Base-by-base conservation (phyloP, 2,888 invertebrate genomes). In the Aquatica leii region DNA sequence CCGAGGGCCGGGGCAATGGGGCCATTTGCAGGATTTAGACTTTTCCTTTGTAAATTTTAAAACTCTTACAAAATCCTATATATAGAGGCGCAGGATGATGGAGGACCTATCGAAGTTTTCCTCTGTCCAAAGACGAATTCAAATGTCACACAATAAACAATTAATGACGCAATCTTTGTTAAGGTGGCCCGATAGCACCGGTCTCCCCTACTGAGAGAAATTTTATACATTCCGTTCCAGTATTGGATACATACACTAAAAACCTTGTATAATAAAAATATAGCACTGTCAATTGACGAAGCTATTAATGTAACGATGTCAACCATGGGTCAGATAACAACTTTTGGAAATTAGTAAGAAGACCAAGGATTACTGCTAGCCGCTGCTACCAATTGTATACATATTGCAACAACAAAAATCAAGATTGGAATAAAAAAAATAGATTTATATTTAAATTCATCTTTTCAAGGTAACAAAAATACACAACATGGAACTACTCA, bases 401-500 rank as follows among this genome's bases (percentile, higher is more conserved):
- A 11, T 48, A 48, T 11, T 48, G 48, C 48, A 48, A 48, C n/a
- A 48, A 48, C 21, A 48, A 48, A 21, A 21, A 48, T 48, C 48
- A 6, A 5, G 21, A 48, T 21, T 48, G 48, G 48, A 21, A 48
- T 6, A n/a, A 48, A 48, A 12, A 48, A 48, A 48, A 2, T 48
- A 11, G 20, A 1, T 21, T 9, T 6, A 15, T 15, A 15, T 15
- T 6, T 43, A 14, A 43, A 43, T 43, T 43, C 41, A 15, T 15
- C 41, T 6, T 43, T 43, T 43, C 41, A 43, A 4, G 41, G 41
- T 1, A 43, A 43, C 41, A 43, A 15, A n/a, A 15, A 43, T 9
- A 43, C 41, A 14, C 15, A 43, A 15, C 17, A 43, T 17, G 41
- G 41, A 4, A 43, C 14, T 17, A 43, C 14, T 6, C 17, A 6